Conservation (phyloP, 2,888 invertebrate genomes). For the Rhingia rostrata region DNA sequence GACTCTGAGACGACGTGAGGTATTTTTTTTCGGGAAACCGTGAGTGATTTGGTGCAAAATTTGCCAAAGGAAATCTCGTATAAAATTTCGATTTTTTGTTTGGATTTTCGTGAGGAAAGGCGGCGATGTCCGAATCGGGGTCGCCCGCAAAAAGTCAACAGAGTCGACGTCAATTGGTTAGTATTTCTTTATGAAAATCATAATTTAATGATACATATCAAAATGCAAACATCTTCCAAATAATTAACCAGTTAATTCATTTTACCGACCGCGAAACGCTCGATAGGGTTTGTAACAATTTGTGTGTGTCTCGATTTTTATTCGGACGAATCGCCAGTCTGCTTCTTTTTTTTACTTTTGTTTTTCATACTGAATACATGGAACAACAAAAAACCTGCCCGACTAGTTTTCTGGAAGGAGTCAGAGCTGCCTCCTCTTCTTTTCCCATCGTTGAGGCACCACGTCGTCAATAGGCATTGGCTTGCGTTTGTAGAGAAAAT, state of each 20-base stretch:
- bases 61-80: constrained; percentile 46
- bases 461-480: neutral
- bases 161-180: constrained; percentile 82
- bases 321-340: neutral
- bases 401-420: constrained; percentile 64
- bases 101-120: constrained; percentile 36
- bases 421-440: constrained; percentile 32
- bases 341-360: constrained; percentile 53
- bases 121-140: constrained; percentile 83
- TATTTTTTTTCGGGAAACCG: constrained; percentile 32
- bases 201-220: neutral
- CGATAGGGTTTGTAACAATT: constrained; percentile 31
- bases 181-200: constrained; percentile 74
- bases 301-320: constrained; percentile 8
- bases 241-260: constrained; percentile 15
- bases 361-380: constrained; percentile 42
- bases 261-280: constrained; percentile 27
- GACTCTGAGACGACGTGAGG: constrained; percentile 61
- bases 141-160: constrained; percentile 78
- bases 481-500: constrained; percentile 10
- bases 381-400: constrained; percentile 53
- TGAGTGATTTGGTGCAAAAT: constrained; percentile 60
- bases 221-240: constrained; percentile 3
- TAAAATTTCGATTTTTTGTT: constrained; percentile 20
- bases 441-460: constrained; percentile 22